Conservation (phyloP, 2,888 invertebrate species). For the Theretra japonica region DNA sequence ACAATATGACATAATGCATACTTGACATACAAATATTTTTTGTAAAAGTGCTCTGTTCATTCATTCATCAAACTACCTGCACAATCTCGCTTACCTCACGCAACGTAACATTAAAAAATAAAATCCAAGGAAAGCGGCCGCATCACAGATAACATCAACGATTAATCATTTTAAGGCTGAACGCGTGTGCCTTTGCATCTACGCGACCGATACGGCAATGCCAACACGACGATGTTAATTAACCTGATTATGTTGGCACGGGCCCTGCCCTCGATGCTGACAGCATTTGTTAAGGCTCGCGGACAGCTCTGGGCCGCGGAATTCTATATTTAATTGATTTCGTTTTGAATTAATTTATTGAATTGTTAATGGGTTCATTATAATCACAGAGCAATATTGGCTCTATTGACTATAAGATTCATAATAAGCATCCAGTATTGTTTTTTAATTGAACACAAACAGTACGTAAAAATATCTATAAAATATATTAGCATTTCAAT, state of each 20-base stretch:
- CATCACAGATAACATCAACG: slow-evolving; percentile 16
- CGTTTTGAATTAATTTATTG: background rate
- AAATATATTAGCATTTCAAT: background rate
- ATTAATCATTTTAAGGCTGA: slow-evolving; percentile 12
- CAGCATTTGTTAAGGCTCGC: slow-evolving; percentile 27
- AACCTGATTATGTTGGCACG: slow-evolving; percentile 20
- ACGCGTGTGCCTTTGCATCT: slow-evolving; percentile 15
- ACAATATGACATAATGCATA: background rate
- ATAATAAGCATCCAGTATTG: too few relatives aligned
- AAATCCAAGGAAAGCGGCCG: slow-evolving; percentile 10
- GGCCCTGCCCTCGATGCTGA: slow-evolving; percentile 20
- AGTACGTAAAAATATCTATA: too few relatives aligned
- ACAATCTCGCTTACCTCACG: slow-evolving; percentile 8
- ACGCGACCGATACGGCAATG: slow-evolving; percentile 19
- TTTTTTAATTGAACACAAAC: too few relatives aligned
- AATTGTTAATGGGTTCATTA: background rate
- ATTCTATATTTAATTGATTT: background rate
- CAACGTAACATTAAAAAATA: background rate
- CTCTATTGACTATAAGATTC: background rate
- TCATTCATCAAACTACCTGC: background rate
- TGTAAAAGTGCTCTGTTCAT: background rate
- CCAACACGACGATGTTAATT: slow-evolving; percentile 23
- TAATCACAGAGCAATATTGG: background rate
- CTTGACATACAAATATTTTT: background rate
- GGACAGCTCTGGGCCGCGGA: slow-evolving; percentile 29